Evolutionary conservation across 2,797 vertebrate genomes (phyloP).

Genomic region (Onychomys leucogaster): DNA sequence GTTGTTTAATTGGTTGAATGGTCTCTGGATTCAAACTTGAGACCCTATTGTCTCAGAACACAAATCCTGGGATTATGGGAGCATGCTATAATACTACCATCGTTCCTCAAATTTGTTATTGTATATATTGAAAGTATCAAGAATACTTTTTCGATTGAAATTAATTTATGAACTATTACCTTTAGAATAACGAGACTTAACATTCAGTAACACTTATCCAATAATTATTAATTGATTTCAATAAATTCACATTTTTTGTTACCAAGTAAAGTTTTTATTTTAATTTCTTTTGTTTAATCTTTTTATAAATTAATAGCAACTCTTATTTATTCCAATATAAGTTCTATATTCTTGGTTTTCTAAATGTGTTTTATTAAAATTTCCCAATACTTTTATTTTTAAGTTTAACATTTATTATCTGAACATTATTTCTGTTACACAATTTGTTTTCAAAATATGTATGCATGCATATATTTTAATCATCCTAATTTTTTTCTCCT

Average conservation of each 20-base stretch:
- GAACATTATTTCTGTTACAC: background rate
- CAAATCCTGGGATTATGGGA: no score
- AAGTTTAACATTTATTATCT: background rate
- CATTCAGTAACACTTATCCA: background rate
- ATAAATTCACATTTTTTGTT: constrained; percentile 17
- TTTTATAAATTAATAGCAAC: background rate
- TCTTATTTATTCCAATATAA: background rate
- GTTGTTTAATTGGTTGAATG: background rate
- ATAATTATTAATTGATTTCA: background rate
- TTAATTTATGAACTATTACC: background rate
- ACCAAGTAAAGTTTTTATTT: background rate
- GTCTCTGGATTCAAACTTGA: background rate
- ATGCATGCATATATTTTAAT: background rate
- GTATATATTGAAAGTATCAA: background rate
- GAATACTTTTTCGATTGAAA: background rate
- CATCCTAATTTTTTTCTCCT: background rate
- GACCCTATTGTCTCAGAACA: background rate
- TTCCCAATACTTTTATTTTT: background rate
- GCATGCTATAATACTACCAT: no score
- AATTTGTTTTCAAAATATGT: background rate
- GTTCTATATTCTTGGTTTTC: background rate
- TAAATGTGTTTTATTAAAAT: constrained; percentile 5
- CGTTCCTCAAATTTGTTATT: background rate
- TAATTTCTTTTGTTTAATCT: background rate
- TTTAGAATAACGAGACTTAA: constrained; percentile 8